Evolutionary conservation across 2,797 vertebrate species (phyloP), one percentile per base, ranked within the genome.

Genomic region (Tarsius wallacei): DNA sequence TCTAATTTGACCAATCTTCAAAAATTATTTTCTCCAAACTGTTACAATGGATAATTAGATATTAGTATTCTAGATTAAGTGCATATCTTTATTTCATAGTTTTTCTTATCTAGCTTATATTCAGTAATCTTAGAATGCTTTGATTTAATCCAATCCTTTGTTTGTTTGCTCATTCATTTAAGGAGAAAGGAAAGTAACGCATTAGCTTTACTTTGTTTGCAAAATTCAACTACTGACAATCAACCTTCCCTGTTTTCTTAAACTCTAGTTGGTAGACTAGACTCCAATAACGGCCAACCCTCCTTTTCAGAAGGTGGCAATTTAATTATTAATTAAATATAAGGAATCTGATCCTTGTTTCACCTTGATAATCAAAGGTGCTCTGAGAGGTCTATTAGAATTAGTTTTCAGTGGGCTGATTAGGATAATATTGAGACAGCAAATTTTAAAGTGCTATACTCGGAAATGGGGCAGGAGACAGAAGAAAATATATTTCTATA

Each of bases 311-410:
- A 96, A 80, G 15, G 31, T 82, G n/a, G n/a, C 2, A 81, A 89
- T 96, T 90, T 88, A 91, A 64, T 78, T 97, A 96, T 89, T 96
- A 96, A 97, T 97, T 87, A 89, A 70, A 97, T 95, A 91, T 83
- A 81, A 88, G 73, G 87, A 90, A 87, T 95, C 53, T 96, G 96
- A 85, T 76, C 95, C 70, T 96, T 93, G 71, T 87, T 96, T 97
- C 97, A 98, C 97, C 94, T 97, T 97, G 93, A 97, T 97, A 98
- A 99, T 99, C 98, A 99, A 93, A 96, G 97, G 97, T 97, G 49
- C 96, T 61, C 93, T 96, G 97, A 97, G 98, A 98, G 95, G 97
- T 98, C 90, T 93, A 97, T 96, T 81, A 91, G 57, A 96, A 94
- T 91, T 82, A 94, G 16, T 93, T 92, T 91, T 97, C 96, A 85